Percentiles rank a stretch among this genome's conserved stretches.
These are phyloP conservation scores for Tupaia chinensis DNA, from an alignment of 2,113 vertebrate genomes.

Conservation along the genomic window DNA sequence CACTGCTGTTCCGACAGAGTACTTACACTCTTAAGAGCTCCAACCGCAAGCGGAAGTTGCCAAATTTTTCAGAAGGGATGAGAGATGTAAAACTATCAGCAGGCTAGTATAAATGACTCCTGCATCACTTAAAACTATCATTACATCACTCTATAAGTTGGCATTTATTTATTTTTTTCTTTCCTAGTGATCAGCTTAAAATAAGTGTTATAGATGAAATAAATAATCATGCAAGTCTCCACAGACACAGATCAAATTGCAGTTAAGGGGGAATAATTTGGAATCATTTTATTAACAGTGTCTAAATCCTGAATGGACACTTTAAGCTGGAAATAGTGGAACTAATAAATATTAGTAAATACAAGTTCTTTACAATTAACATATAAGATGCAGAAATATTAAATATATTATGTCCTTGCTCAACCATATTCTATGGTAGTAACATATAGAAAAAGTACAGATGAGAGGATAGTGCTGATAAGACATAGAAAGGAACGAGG, in stretches of 20 bases:
- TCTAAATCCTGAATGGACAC: neutral
- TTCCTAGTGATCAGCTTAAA: neutral
- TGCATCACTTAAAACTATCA: neutral
- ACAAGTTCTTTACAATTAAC: neutral
- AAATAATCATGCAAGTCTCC: neutral
- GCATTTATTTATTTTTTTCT: neutral
- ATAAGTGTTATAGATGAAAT: neutral
- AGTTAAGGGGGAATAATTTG: neutral
- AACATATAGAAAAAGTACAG: neutral
- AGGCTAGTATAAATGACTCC: neutral
- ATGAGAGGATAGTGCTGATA: neutral
- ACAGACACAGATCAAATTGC: neutral
- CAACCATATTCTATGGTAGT: neutral
- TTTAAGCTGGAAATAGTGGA: neutral
- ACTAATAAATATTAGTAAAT: neutral
- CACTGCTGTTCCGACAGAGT: slow-evolving; percentile 17
- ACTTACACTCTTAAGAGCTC: neutral
- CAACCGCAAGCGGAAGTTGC: neutral
- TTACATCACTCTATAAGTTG: neutral
- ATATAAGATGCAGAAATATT: neutral
- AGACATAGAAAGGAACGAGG: no score
- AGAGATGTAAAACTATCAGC: neutral
- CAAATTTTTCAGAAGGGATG: neutral
- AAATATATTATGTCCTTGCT: neutral
- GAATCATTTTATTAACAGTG: neutral